These are phyloP conservation scores for Pararge aegeria DNA, from an alignment of 1,140 invertebrate species.

Conservation along the genomic window DNA sequence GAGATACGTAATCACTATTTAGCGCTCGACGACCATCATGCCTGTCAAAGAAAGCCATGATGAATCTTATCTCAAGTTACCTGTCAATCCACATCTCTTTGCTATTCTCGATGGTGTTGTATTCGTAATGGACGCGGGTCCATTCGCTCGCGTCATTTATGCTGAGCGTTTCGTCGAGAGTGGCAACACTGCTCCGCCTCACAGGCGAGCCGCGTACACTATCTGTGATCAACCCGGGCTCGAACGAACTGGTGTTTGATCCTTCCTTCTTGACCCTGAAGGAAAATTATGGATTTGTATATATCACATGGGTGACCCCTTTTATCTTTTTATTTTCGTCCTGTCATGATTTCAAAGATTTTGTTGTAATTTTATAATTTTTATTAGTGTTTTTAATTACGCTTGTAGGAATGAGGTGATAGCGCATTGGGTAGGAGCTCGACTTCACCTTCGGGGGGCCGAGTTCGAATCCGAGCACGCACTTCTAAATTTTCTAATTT, in stretches of 20 bases:
- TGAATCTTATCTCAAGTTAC: not conserved
- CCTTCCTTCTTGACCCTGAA: constrained; percentile 59
- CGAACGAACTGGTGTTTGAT: constrained; percentile 70
- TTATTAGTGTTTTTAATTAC: too few relatives aligned
- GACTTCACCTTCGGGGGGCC: too few relatives aligned
- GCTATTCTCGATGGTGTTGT: constrained; percentile 46
- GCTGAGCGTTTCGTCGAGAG: constrained; percentile 70
- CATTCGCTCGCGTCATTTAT: constrained; percentile 72
- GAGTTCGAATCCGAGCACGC: too few relatives aligned
- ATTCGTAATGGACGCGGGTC: constrained; percentile 63
- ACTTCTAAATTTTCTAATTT: too few relatives aligned
- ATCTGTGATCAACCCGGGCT: constrained; percentile 51
- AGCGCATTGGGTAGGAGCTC: too few relatives aligned
- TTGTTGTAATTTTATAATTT: too few relatives aligned
- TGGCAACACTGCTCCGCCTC: constrained; percentile 63
- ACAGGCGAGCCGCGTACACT: constrained; percentile 51
- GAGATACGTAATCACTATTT: too few relatives aligned
- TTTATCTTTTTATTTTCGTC: too few relatives aligned
- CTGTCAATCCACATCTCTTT: constrained; percentile 71
- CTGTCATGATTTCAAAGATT: too few relatives aligned
- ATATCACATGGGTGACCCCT: too few relatives aligned
- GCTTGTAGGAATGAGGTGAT: too few relatives aligned
- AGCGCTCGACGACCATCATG: too few relatives aligned
- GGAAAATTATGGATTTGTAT: constrained; percentile 14
- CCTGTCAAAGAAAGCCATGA: not conserved